These are phyloP conservation scores for Balearica regulorum DNA, from an alignment of 2,797 vertebrate species.

Conservation along the genomic window DNA sequence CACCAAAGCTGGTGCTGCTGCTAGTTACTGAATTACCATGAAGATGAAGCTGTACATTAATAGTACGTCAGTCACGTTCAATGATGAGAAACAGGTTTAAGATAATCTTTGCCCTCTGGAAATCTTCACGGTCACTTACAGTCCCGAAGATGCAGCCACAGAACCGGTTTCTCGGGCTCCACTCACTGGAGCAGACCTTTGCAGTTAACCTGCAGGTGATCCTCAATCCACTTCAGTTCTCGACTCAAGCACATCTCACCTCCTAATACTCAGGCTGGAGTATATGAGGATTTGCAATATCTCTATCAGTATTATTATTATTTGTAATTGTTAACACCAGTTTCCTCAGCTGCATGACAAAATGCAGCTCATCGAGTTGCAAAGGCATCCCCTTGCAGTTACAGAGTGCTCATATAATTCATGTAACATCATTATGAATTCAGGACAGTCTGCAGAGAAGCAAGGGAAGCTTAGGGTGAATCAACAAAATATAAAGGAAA, in stretches of 20 bases:
- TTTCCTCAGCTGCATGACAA: neutral
- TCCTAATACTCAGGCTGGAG: neutral
- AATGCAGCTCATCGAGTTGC: neutral
- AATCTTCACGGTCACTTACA: neutral
- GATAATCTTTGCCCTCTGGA: neutral
- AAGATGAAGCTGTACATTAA: neutral
- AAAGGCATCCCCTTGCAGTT: neutral
- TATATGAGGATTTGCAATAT: neutral
- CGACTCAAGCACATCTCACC: neutral
- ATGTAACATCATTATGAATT: neutral
- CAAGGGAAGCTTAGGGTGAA: neutral
- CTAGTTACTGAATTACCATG: neutral
- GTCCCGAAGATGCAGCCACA: fast-evolving
- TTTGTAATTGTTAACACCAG: neutral
- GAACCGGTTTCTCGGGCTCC: neutral
- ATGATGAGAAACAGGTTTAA: neutral
- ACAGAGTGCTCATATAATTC: neutral
- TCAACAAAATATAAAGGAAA: neutral
- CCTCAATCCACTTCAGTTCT: neutral
- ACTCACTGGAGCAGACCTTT: neutral
- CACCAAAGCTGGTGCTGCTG: neutral
- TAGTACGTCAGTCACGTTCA: neutral
- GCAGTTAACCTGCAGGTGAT: neutral
- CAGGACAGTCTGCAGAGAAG: neutral
- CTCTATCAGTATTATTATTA: fast-evolving